Evolutionary conservation across 2,797 vertebrate species (phyloP).

Genomic region (Spinus pinus): DNA sequence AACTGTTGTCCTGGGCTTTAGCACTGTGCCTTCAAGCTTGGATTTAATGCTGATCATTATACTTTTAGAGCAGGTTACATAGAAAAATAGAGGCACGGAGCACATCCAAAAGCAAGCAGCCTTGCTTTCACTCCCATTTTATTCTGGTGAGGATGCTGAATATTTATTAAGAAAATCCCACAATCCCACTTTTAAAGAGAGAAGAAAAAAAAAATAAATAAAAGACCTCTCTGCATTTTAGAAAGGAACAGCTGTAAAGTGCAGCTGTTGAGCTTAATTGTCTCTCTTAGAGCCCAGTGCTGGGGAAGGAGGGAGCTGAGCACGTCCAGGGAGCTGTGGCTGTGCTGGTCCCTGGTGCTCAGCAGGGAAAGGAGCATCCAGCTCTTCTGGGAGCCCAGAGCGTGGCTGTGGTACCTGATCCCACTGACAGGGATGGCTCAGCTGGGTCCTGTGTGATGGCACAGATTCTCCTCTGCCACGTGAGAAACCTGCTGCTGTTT

Average conservation of each 20-base stretch:
- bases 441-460: slow-evolving; percentile 23
- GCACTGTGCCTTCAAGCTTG: slow-evolving; percentile 65
- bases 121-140: slow-evolving; percentile 52
- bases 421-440: background rate
- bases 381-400: background rate
- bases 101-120: slow-evolving; percentile 47
- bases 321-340: accelerated
- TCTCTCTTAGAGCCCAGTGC: background rate
- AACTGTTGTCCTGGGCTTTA: slow-evolving; percentile 74
- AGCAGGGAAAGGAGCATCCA: background rate
- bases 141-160: slow-evolving; percentile 44
- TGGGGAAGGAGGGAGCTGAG: background rate
- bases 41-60: slow-evolving; percentile 71
- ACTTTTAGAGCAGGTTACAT: slow-evolving; percentile 67
- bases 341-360: background rate
- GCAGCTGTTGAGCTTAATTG: background rate
- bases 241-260: slow-evolving; percentile 31
- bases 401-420: background rate
- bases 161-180: slow-evolving; percentile 63
- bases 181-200: background rate
- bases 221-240: background rate
- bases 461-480: background rate
- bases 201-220: accelerated
- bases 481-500: background rate
- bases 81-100: slow-evolving; percentile 62